These are phyloP conservation scores for Ptychoptera contaminata DNA, from an alignment of 2,888 invertebrate species.

Conservation along the genomic window DNA sequence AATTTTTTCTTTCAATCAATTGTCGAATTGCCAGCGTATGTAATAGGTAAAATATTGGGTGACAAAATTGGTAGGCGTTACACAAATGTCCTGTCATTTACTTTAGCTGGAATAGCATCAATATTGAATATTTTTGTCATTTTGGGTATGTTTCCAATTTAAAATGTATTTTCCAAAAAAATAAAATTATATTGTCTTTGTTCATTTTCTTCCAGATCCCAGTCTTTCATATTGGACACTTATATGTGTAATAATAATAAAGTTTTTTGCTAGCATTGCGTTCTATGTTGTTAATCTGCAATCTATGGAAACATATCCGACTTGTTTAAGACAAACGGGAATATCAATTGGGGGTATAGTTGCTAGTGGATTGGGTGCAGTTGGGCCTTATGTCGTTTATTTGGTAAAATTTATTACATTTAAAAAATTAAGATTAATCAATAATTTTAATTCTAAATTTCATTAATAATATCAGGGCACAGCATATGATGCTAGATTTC, in stretches of 20 bases:
- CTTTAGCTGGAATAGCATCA: conserved; percentile 27
- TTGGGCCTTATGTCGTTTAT: conserved; percentile 44
- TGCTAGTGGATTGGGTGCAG: conserved; percentile 37
- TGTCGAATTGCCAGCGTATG: conserved; percentile 45
- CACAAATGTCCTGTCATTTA: conserved; percentile 22
- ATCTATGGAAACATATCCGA: conserved; percentile 50
- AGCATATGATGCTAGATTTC: conserved; percentile 29
- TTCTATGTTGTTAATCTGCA: conserved; percentile 43
- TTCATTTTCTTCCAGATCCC: background rate
- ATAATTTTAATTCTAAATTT: conserved; percentile 3
- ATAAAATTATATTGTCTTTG: background rate
- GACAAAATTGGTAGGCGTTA: background rate
- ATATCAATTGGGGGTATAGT: conserved; percentile 41
- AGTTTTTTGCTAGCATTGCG: conserved; percentile 36
- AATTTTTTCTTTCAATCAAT: conserved; percentile 46
- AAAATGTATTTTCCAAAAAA: background rate
- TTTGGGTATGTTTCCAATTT: conserved; percentile 21
- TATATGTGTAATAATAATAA: conserved; percentile 26
- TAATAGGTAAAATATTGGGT: conserved; percentile 36
- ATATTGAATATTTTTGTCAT: conserved; percentile 29
- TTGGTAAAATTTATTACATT: conserved; percentile 27
- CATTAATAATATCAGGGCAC: conserved; percentile 24
- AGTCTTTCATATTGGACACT: background rate
- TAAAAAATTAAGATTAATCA: background rate
- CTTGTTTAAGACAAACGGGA: conserved; percentile 47